Base-by-base conservation (phyloP, 2,113 vertebrate species). In the Syrrhaptes paradoxus region DNA sequence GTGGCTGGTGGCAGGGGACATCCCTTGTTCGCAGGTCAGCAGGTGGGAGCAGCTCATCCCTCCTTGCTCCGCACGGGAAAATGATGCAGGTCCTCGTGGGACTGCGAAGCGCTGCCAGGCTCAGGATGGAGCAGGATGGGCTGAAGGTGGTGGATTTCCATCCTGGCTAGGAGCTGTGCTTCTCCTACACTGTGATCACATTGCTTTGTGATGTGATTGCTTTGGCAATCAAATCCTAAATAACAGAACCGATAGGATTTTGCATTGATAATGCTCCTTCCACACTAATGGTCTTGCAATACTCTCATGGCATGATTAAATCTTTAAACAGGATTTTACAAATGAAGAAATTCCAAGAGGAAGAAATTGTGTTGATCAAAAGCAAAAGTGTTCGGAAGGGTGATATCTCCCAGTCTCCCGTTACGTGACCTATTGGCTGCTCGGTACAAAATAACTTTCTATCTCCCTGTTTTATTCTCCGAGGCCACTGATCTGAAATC, bases 61-160 rank as follows among this genome's bases (percentile, higher is more conserved):
- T 51, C 43, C 31, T 6, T 25, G 41, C 48, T 58, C 34, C 68
- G 2, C 9, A 2, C 5, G 45, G 16, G 17, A 20, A 52, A 85
- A 7, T 0, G 1, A 28, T 5, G 25, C n/a, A 4, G 43, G 26
- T 51, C 73, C 57, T 59, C 1, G 3, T 36, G 48, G 84, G 32
- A 19, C 34, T 17, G 49, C 38, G 10, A 22, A 46, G 59, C 1
- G 2, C 32, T 19, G 19, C 2, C 7, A 13, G 65, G 10, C 9
- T 59, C 41, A 34, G 79, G 51, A 9, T 70, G 68, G 34, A 55
- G 62, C 36, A 43, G 58, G 65, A 2, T 46, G 46, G 22, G 22
- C 17, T 13, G n/a, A 34, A 17, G 32, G 2, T 9, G 29, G 5
- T 6, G 11, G 17, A 2, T 55, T 75, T 34, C 72, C 46, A 41